Evolutionary conservation across 2,113 vertebrate species (phyloP).

Genomic region (Pipa parva): DNA sequence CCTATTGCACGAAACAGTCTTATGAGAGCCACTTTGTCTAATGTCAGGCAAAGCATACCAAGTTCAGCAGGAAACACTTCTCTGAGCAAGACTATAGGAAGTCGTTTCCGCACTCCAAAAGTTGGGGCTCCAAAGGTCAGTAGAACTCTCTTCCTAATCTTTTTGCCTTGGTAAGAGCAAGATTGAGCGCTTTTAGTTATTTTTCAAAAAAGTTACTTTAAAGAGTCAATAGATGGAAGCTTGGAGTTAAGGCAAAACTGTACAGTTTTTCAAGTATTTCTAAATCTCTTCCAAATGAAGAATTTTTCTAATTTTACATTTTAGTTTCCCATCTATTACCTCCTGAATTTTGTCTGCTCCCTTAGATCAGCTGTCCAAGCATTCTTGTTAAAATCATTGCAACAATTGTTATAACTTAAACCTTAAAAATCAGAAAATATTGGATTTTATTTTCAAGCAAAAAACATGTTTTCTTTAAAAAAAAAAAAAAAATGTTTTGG

Average conservation of each 20-base stretch:
- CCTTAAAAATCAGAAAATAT: no score
- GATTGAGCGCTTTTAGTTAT: no score
- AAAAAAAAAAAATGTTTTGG: not conserved
- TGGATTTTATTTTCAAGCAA: not conserved
- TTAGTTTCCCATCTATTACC: no score
- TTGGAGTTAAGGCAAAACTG: no score
- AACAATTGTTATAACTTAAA: no score
- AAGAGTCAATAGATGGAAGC: no score
- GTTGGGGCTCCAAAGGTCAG: conserved; percentile 5
- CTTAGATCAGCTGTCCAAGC: no score
- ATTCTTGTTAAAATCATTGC: no score
- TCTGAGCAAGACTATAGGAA: not conserved
- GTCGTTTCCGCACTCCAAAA: not conserved
- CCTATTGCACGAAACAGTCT: not conserved
- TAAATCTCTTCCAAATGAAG: not conserved
- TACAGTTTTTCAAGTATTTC: not conserved
- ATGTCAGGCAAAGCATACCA: not conserved
- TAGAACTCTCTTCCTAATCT: not conserved
- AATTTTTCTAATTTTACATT: no score
- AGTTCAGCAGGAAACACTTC: not conserved
- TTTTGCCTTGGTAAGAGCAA: no score
- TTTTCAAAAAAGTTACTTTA: no score
- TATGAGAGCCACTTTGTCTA: not conserved
- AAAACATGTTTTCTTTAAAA: not conserved
- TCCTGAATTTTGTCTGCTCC: no score